Percentiles rank a stretch among this genome's conserved stretches.
Conservation (phyloP, 1,140 invertebrate species). For the Anastatus disparis region DNA sequence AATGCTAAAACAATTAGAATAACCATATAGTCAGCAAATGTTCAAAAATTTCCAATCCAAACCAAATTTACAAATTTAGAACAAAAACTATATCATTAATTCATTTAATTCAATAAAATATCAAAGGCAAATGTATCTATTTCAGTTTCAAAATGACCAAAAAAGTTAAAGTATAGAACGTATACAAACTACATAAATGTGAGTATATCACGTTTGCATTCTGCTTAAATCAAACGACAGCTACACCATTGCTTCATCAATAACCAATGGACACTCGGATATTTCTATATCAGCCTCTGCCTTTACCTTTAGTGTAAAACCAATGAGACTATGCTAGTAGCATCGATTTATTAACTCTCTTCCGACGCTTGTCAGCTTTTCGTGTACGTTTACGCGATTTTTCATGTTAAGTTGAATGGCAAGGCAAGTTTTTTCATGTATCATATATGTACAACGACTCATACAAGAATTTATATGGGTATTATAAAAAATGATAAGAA, state of each 20-base stretch:
- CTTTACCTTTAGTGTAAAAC: not conserved
- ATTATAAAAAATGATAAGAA: no score
- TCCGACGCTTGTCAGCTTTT: not conserved
- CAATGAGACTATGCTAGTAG: constrained; percentile 2
- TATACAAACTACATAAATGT: no score
- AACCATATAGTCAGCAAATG: no score
- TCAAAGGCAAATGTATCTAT: not conserved
- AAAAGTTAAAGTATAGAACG: no score
- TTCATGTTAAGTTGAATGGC: not conserved
- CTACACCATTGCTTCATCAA: constrained; percentile 12
- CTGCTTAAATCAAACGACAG: not conserved
- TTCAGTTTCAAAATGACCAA: not conserved
- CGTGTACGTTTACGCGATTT: constrained; percentile 19
- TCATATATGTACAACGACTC: no score
- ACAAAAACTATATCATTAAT: no score
- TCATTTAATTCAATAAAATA: not conserved
- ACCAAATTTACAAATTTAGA: no score
- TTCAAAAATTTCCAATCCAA: no score
- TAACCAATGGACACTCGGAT: not conserved
- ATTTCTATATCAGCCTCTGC: not conserved
- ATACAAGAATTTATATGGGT: no score
- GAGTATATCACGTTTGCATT: no score
- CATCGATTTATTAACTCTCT: constrained; percentile 14
- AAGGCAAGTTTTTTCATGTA: not conserved
- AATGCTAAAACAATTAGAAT: no score